Base-by-base conservation (phyloP, 1,140 invertebrate species). In the Diachasma alloeum region DNA sequence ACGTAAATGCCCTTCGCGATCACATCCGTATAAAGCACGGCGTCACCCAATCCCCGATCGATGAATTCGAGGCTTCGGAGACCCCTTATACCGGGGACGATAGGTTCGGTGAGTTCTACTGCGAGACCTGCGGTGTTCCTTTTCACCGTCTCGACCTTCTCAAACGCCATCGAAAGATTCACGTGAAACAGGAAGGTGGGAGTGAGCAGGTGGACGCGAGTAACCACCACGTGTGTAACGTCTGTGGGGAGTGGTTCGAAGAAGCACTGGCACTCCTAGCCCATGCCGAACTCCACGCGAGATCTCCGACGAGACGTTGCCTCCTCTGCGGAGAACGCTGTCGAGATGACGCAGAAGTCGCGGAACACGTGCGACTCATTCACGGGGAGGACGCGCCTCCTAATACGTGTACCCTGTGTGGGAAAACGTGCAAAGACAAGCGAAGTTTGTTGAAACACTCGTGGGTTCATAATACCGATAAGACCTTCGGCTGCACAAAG, bases 121-220 rank as follows among this genome's bases (percentile, higher is more conserved):
- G 95, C 82, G 92, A 92, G 59, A 93, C 93, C 53, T 96, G 95
- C 80, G 94, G 94, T 39, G 92, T 94, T 66, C 92, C 92, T 4
- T 96, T 95, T 87, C 93, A 95, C 81, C 90, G 94, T 48, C 90
- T 94, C 72, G 94, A 96, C 84, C 88, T 95, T 71, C 87, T 96
- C 46, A 92, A 93, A 53, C 90, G 94, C 13, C 95, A 96, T 83
- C 91, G 90, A 74, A 92, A 93, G 85, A 85, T 86, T 77, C 89
- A 90, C 74, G 77, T 90, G 11, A 92, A 92, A 81, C 86, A 90
- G 66, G 91, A 92, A 84, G 82, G 87, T 53, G 71, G 36, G 0
- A 90, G 90, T 68, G 85, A 82, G 19, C 85, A 89, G 78, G 90
- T 91, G 81, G 88, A 88, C 70, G 81, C 82, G 80, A 91, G 81